A percentile compares a stretch with the other conserved stretches of the same genome.
These are phyloP conservation scores for Chironomus striatipennis DNA, from an alignment of 1,140 invertebrate genomes.

Conservation along the genomic window DNA sequence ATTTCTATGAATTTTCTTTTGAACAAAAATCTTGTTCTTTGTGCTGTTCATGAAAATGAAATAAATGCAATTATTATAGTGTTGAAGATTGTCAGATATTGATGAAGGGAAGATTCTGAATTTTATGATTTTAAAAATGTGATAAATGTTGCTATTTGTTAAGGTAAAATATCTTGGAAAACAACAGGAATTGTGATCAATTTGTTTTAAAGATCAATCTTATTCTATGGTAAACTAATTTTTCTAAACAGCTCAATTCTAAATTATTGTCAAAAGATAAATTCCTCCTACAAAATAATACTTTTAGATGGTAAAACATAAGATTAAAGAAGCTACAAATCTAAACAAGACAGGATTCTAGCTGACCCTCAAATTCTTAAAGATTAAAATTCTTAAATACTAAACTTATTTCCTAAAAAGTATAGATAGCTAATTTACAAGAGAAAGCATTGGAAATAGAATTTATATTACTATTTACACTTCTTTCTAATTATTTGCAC, in stretches of 20 bases:
- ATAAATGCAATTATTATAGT: too few species aligned
- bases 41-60: not conserved
- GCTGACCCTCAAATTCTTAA: not conserved
- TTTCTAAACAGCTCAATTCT: not conserved
- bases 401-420: not conserved
- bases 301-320: constrained; percentile 9
- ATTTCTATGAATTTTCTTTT: constrained; percentile 3
- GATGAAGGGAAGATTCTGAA: not conserved
- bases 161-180: too few species aligned
- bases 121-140: not conserved
- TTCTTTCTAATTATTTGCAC: constrained; percentile 20
- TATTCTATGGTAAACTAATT: too few species aligned
- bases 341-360: not conserved
- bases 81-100: not conserved
- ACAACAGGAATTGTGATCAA: too few species aligned
- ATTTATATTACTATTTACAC: constrained; percentile 10
- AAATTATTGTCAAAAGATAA: not conserved
- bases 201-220: too few species aligned
- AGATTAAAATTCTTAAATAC: not conserved
- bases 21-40: not conserved
- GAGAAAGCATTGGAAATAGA: constrained; percentile 16
- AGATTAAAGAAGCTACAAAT: not conserved
- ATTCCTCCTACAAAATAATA: not conserved
- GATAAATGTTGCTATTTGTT: not conserved
- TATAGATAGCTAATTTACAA: not conserved